phyloP scores from a whole-genome alignment of 2,113 vertebrate species.

The Hippocampus comes region DNA sequence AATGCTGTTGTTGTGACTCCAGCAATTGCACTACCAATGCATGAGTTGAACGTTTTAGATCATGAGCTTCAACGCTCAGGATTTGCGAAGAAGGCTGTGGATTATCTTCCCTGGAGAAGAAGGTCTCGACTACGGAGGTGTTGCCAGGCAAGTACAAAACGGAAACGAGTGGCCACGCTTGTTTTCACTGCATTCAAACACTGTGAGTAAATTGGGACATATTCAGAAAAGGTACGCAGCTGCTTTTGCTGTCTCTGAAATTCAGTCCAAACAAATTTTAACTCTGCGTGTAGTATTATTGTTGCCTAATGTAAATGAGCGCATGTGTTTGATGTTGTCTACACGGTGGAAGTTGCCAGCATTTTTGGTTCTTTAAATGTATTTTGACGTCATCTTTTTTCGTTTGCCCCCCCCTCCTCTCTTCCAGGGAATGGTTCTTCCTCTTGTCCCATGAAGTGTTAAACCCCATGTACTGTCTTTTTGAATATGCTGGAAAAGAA shows the following conservation, averaged over 20 bases:
- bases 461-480: slow-evolving; percentile 99
- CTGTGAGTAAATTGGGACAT: not conserved
- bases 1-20: not conserved
- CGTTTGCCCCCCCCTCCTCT: not conserved
- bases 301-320: no score
- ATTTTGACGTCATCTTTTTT: not conserved
- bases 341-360: no score
- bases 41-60: slow-evolving; percentile 71
- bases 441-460: slow-evolving; percentile 95
- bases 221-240: not conserved
- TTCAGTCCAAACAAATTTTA: no score
- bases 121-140: slow-evolving; percentile 96
- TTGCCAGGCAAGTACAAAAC: slow-evolving; percentile 78
- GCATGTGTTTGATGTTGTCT: no score
- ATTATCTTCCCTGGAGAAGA: slow-evolving; percentile 98
- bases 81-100: slow-evolving; percentile 91
- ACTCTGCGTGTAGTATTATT: no score
- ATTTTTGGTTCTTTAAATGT: not conserved
- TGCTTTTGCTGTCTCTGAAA: no score
- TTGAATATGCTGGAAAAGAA: slow-evolving; percentile 98
- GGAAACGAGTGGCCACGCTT: not conserved
- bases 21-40: not conserved
- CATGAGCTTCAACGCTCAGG: slow-evolving; percentile 95
- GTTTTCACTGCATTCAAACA: not conserved
- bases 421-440: slow-evolving; percentile 96